Evolutionary conservation across 2,888 invertebrate genomes (phyloP).

Genomic region (Cataglyphis altisquamis): DNA sequence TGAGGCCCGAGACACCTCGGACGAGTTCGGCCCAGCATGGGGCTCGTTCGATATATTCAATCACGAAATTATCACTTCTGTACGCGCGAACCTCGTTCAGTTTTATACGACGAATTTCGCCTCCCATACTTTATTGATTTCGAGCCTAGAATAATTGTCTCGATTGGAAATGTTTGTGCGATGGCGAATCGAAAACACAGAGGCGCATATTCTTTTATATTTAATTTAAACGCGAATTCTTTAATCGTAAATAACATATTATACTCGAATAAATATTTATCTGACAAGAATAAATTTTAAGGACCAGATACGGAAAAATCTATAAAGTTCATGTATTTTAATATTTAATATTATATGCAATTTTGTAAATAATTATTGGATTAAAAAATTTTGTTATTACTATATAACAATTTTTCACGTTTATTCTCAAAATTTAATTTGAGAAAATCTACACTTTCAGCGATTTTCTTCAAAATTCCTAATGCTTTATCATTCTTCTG

Average conservation of each 20-base stretch:
- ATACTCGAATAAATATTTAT: neutral
- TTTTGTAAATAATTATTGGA: neutral
- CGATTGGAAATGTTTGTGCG: neutral
- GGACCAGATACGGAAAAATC: neutral
- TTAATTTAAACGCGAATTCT: neutral
- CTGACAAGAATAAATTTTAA: neutral
- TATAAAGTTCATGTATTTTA: neutral
- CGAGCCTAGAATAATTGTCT: slow-evolving; percentile 4
- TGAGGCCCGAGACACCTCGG: slow-evolving; percentile 76
- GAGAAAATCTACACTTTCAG: neutral
- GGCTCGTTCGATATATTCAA: slow-evolving; percentile 85
- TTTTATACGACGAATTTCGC: slow-evolving; percentile 56
- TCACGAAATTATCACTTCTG: slow-evolving; percentile 86
- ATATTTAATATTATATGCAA: slow-evolving; percentile 12
- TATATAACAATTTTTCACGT: neutral
- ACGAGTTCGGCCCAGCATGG: slow-evolving; percentile 84
- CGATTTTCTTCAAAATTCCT: neutral
- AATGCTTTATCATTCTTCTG: neutral
- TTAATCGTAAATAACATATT: neutral
- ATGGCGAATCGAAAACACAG: neutral
- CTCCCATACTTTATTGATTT: slow-evolving; percentile 43
- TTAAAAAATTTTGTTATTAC: neutral
- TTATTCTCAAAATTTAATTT: neutral
- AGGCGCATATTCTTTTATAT: neutral
- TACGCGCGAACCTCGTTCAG: slow-evolving; percentile 73